These are phyloP conservation scores for Pollenia angustigena DNA, from an alignment of 2,888 invertebrate genomes.

Conservation along the genomic window DNA sequence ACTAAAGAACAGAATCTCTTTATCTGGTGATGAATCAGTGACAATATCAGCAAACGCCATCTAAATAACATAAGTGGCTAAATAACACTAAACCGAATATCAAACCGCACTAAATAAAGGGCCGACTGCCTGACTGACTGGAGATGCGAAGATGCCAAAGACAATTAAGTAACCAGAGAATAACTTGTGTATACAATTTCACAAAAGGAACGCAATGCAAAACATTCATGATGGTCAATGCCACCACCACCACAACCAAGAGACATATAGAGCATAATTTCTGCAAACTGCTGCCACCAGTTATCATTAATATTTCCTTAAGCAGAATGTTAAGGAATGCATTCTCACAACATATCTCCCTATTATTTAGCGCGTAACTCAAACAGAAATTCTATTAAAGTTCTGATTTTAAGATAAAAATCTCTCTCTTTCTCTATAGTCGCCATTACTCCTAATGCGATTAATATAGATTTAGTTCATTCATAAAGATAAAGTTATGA, in stretches of 20 bases:
- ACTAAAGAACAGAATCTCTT: constrained; percentile 44
- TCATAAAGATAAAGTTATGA: constrained; percentile 65
- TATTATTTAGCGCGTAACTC: not conserved
- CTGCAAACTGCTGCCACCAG: constrained; percentile 34
- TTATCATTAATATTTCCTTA: constrained; percentile 53
- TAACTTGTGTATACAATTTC: constrained; percentile 21
- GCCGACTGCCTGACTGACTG: constrained; percentile 26
- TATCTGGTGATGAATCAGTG: constrained; percentile 68
- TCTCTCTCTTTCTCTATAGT: constrained; percentile 7
- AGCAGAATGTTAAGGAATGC: constrained; percentile 47
- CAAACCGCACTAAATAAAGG: constrained; percentile 38
- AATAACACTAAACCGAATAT: constrained; percentile 34
- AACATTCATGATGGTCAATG: constrained; percentile 54
- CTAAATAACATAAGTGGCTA: constrained; percentile 69
- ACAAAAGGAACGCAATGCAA: constrained; percentile 21
- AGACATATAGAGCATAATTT: constrained; percentile 30
- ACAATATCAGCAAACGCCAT: constrained; percentile 72
- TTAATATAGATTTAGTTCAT: constrained; percentile 69
- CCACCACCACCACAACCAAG: constrained; percentile 33
- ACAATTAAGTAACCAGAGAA: constrained; percentile 28
- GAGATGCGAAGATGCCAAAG: constrained; percentile 13
- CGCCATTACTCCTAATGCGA: constrained; percentile 67
- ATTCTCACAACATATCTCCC: not conserved
- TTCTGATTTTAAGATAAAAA: constrained; percentile 16
- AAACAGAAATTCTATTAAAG: constrained; percentile 9